Evolutionary conservation across 2,888 invertebrate genomes (phyloP), one percentile per base, ranked within the genome.

Genomic region (Lymantria monacha): DNA sequence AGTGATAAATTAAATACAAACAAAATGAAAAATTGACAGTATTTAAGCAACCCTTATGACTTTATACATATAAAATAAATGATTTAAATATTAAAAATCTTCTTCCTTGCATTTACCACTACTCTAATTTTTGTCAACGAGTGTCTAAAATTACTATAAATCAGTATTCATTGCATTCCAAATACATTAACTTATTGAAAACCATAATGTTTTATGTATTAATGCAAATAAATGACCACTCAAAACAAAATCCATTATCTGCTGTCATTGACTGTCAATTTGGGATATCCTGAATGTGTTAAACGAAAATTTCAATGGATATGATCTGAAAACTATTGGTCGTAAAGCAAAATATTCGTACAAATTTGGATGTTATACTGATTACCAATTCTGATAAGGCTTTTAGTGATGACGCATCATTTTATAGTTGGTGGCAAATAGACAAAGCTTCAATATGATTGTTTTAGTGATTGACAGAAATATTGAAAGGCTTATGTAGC

Each of bases 341-440:
- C 13, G 51, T 43, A 67, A 57, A 54, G 49, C 59, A 48, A 69
- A 67, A 74, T 74, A 75, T 70, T 13, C 52, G 45, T 66, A 48
- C 61, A 70, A 76, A 76, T 66, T 66, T 59, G 66, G 66, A 64
- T 66, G 69, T 71, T 69, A 48, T 74, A 78, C 75, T 61, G 59
- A 83, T 84, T 85, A 81, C 72, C 81, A 81, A 84, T 83, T 84
- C 83, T 57, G 65, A 81, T 79, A 72, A 69, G 61, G 66, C 63
- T 59, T 49, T 53, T 52, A 62, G 50, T 49, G 49, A 53, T 49
- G 52, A 31, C 22, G 36, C 43, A 54, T 51, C 57, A 63, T 60
- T 69, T 61, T 53, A 59, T 59, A 60, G 70, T 72, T 66, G 58
- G 48, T 48, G 50, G 52, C 42, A 60, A 53, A 71, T 72, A 59